A percentile compares a stretch with the other conserved stretches of the same genome.
Evolutionary conservation across 1,140 invertebrate species (phyloP).

Genomic region (Gonatopus flavifemur): DNA sequence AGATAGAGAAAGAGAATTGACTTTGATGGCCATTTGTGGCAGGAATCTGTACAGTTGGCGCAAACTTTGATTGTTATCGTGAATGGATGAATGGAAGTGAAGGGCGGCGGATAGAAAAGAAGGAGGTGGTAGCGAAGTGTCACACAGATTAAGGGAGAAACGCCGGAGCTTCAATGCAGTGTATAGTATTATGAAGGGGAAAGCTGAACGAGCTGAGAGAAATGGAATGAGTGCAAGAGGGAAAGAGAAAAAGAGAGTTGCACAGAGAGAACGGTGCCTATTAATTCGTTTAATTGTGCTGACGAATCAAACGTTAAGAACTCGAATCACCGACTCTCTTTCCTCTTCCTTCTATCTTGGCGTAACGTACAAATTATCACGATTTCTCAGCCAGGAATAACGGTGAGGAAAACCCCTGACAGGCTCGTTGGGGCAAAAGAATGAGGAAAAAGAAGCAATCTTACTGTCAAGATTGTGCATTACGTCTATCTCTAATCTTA

Average conservation of each 20-base stretch:
- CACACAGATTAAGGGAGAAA: slow-evolving; percentile 16
- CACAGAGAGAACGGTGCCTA: slow-evolving; percentile 31
- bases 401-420: slow-evolving; percentile 8
- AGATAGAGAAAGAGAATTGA: too few relatives aligned
- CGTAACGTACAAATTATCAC: slow-evolving; percentile 44
- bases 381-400: slow-evolving; percentile 35
- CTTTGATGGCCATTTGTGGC: slow-evolving; percentile 5
- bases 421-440: slow-evolving; percentile 15
- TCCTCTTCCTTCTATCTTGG: slow-evolving; percentile 4
- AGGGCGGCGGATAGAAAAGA: not conserved
- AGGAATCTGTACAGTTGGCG: slow-evolving; percentile 13
- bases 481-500: too few relatives aligned
- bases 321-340: slow-evolving; percentile 21
- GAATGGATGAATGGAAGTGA: too few relatives aligned
- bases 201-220: slow-evolving; percentile 20
- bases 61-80: slow-evolving; percentile 28
- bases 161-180: too few relatives aligned
- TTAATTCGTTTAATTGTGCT: slow-evolving; percentile 55
- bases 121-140: not conserved
- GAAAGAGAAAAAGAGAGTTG: slow-evolving; percentile 10
- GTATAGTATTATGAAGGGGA: slow-evolving; percentile 11
- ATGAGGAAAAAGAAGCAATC: not conserved
- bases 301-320: slow-evolving; percentile 49
- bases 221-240: not conserved
- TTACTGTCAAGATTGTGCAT: too few relatives aligned